Conservation (phyloP, 2,113 vertebrate genomes). For the Boleophthalmus pectinirostris region DNA sequence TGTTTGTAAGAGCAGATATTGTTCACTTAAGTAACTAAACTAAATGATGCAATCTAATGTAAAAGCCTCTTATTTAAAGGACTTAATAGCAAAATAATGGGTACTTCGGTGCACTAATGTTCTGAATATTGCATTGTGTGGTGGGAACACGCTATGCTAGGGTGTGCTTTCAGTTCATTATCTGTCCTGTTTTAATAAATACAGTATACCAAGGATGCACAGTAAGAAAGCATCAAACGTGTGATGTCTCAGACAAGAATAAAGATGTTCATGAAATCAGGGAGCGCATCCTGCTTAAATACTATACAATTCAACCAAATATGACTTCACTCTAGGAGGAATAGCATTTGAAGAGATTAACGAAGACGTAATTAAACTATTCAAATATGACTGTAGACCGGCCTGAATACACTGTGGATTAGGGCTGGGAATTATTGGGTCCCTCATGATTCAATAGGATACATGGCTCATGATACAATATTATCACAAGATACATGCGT, state of each 20-base stretch:
- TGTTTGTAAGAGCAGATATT: constrained; percentile 2
- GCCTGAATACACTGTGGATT: background rate
- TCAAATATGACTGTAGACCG: too few relatives aligned
- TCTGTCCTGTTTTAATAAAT: background rate
- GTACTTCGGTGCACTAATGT: background rate
- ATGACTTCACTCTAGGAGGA: background rate
- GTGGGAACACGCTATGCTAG: background rate
- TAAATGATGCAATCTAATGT: background rate
- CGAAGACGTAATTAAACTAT: too few relatives aligned
- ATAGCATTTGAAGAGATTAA: too few relatives aligned
- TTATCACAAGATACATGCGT: too few relatives aligned
- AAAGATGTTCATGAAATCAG: background rate
- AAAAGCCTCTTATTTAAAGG: constrained; percentile 1
- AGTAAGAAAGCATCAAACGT: background rate
- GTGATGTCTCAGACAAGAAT: too few relatives aligned
- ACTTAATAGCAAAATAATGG: constrained; percentile 6
- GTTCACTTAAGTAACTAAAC: constrained; percentile 5
- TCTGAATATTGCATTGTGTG: background rate
- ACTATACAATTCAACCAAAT: background rate
- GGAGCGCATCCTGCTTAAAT: too few relatives aligned
- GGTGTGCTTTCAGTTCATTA: background rate
- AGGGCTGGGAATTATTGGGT: too few relatives aligned
- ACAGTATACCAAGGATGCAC: too few relatives aligned
- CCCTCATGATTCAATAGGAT: too few relatives aligned
- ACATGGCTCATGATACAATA: too few relatives aligned